A percentile compares a stretch with the other conserved stretches of the same genome.
Evolutionary conservation across 2,797 vertebrate species (phyloP).

Genomic region (Myotis findleyi): DNA sequence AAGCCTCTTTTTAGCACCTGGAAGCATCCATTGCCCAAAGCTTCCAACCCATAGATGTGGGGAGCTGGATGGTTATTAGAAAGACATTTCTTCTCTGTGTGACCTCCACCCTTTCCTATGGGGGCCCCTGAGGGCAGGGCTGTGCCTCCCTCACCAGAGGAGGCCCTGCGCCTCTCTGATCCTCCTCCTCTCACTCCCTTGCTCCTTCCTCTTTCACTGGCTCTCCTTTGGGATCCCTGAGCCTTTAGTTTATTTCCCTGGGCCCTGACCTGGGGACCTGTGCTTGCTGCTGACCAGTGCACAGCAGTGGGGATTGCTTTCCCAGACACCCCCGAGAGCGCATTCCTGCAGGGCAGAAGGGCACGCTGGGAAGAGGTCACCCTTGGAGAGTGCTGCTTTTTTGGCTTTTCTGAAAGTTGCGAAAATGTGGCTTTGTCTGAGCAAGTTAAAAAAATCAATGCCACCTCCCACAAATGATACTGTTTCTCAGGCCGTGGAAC

Average conservation of each 20-base stretch:
- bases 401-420: constrained; percentile 69
- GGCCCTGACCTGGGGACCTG: neutral
- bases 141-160: neutral
- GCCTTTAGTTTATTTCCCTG: neutral
- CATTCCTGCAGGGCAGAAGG: neutral
- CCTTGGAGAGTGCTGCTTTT: constrained; percentile 40
- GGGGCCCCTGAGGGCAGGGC: neutral
- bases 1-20: too few relatives aligned
- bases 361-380: constrained; percentile 32
- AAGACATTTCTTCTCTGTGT: neutral
- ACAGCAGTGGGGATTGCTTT: neutral
- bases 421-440: constrained; percentile 76
- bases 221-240: neutral
- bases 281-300: neutral
- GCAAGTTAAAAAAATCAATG: constrained; percentile 63
- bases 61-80: neutral
- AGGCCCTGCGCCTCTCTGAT: neutral
- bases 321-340: neutral
- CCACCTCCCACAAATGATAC: constrained; percentile 82
- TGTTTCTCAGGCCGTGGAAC: constrained; percentile 83
- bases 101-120: neutral
- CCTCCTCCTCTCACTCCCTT: neutral
- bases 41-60: neutral
- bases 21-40: neutral
- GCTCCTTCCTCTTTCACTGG: neutral